These are phyloP conservation scores for Pachyrhynchus sulphureomaculatus DNA, from an alignment of 1,140 invertebrate genomes.

Conservation along the genomic window DNA sequence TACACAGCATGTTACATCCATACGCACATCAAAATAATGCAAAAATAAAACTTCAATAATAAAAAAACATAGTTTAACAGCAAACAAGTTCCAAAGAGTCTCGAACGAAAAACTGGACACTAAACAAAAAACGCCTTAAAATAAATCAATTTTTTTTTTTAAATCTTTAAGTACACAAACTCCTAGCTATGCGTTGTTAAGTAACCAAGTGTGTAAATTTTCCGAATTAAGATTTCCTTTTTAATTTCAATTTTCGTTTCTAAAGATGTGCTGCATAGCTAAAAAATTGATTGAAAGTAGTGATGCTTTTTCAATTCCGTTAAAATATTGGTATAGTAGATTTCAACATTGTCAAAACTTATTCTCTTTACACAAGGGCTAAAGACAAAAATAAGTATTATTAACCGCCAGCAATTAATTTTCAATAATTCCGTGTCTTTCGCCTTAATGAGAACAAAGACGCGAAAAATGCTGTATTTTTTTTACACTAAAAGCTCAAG, in stretches of 20 bases:
- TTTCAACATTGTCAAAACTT: too few relatives aligned
- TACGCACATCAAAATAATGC: conserved; percentile 40
- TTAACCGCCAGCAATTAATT: too few relatives aligned
- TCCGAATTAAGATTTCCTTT: neutral
- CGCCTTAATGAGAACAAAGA: too few relatives aligned
- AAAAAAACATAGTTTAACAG: neutral
- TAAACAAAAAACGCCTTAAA: conserved; percentile 3
- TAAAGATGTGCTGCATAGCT: neutral
- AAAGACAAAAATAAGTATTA: too few relatives aligned
- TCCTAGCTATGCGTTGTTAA: neutral
- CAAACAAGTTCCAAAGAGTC: neutral
- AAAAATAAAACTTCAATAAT: conserved; percentile 12
- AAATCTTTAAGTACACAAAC: neutral
- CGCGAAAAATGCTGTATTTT: too few relatives aligned
- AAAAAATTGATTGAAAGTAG: neutral
- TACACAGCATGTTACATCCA: conserved; percentile 46
- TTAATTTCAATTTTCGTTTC: neutral
- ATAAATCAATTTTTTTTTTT: neutral
- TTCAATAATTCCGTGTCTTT: too few relatives aligned
- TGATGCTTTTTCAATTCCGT: too few relatives aligned
- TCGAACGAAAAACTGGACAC: neutral
- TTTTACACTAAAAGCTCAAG: too few relatives aligned
- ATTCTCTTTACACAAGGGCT: too few relatives aligned
- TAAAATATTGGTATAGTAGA: too few relatives aligned
- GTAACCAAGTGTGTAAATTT: neutral